These are phyloP conservation scores for Eledona agricola DNA, from an alignment of 2,888 invertebrate genomes.

Conservation along the genomic window DNA sequence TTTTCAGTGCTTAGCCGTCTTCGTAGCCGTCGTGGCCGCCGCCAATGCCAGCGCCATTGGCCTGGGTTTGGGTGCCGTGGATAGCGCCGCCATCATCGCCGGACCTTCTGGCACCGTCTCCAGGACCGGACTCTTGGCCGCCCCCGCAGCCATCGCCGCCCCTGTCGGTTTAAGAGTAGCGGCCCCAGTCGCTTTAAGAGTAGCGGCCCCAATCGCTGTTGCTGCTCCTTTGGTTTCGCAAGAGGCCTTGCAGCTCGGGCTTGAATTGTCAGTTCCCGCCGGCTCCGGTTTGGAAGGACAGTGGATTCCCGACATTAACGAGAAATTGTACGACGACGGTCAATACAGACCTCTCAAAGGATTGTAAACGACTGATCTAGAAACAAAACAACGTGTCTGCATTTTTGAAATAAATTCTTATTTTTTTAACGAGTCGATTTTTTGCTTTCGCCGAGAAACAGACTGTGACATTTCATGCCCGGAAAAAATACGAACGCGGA, in stretches of 20 bases:
- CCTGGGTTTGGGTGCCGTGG: conserved; percentile 11
- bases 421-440: no score
- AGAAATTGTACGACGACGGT: conserved; percentile 47
- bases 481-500: no score
- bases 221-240: conserved; percentile 15
- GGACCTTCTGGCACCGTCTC: conserved; percentile 22
- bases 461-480: no score
- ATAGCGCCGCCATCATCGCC: conserved; percentile 18
- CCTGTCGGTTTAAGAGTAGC: conserved; percentile 5
- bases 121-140: conserved; percentile 7
- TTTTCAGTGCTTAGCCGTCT: conserved; percentile 29
- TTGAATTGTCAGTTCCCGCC: conserved; percentile 36
- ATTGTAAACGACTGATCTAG: conserved; percentile 16
- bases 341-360: conserved; percentile 43
- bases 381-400: no score
- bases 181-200: conserved; percentile 4
- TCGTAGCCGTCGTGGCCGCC: conserved; percentile 27
- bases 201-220: no score
- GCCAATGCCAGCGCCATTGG: conserved; percentile 17
- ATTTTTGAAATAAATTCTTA: conserved; percentile 18
- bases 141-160: conserved; percentile 4
- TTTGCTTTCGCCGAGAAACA: no score
- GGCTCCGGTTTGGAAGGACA: conserved; percentile 47
- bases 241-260: conserved; percentile 9
- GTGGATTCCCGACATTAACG: conserved; percentile 45